Conservation (phyloP, 2,888 invertebrate genomes). For the Deilephila porcellus region DNA sequence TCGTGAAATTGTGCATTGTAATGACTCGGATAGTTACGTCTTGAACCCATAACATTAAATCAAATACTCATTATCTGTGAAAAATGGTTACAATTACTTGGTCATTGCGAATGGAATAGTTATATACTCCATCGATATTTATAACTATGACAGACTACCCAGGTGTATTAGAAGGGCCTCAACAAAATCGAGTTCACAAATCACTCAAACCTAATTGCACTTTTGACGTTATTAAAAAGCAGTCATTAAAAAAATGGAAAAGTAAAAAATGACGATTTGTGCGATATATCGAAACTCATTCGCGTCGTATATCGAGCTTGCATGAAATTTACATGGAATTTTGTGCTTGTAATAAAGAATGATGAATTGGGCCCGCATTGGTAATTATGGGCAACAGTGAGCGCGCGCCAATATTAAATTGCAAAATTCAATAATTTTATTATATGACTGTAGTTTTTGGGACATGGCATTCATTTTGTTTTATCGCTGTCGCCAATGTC, state of each 20-base stretch:
- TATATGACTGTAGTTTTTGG: slow-evolving; percentile 58
- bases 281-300: slow-evolving; percentile 76
- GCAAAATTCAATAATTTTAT: slow-evolving; percentile 80
- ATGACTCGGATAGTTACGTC: background rate
- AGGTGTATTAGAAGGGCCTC: slow-evolving; percentile 1
- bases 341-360: slow-evolving; percentile 83
- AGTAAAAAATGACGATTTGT: slow-evolving; percentile 64
- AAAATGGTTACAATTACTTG: background rate
- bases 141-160: background rate
- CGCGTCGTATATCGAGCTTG: slow-evolving; percentile 65
- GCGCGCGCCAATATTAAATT: slow-evolving; percentile 76
- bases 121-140: background rate
- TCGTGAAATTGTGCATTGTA: background rate
- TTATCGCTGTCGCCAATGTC: background rate
- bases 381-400: slow-evolving; percentile 80
- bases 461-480: slow-evolving; percentile 30
- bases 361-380: slow-evolving; percentile 82
- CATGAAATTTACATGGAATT: slow-evolving; percentile 83
- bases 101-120: background rate
- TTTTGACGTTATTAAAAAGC: slow-evolving; percentile 48
- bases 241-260: slow-evolving; percentile 40
- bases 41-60: background rate
- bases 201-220: slow-evolving; percentile 36
- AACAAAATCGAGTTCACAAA: slow-evolving; percentile 3
- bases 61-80: background rate